Evolutionary conservation across 2,797 vertebrate species (phyloP).

Genomic region (Eremophila alpestris): DNA sequence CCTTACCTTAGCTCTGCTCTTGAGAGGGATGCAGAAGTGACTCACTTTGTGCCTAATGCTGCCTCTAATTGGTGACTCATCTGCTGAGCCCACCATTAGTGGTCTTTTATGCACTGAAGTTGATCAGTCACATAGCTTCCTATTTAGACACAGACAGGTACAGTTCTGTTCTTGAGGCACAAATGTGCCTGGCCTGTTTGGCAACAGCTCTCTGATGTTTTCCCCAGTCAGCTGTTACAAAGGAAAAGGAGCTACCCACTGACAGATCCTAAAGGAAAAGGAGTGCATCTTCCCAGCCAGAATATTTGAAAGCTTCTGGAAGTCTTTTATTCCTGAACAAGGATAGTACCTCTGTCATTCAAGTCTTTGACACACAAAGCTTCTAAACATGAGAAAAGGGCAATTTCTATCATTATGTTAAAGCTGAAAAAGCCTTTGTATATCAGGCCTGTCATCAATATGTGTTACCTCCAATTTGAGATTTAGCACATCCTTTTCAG

Average conservation of each 20-base stretch:
- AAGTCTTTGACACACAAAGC: background rate
- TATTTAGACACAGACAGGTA: background rate
- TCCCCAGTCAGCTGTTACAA: fast-evolving
- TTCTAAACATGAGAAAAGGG: background rate
- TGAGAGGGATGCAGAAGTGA: background rate
- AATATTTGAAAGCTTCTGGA: background rate
- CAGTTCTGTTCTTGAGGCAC: background rate
- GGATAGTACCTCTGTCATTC: background rate
- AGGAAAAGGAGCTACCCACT: background rate
- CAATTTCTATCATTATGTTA: background rate
- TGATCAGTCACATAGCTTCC: background rate
- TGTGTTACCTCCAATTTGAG: background rate
- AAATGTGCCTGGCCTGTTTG: background rate
- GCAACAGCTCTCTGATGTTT: background rate
- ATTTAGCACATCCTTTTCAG: background rate
- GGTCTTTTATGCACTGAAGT: background rate
- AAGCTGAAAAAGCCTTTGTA: background rate
- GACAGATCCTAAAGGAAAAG: background rate
- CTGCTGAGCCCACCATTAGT: background rate
- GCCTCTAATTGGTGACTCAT: background rate
- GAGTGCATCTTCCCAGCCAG: background rate
- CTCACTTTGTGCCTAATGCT: background rate
- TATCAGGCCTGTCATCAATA: background rate
- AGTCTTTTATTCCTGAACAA: background rate
- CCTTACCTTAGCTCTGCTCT: fast-evolving